These are phyloP conservation scores for Enteromius radiatus DNA, from an alignment of 2,797 vertebrate genomes.

Conservation along the genomic window DNA sequence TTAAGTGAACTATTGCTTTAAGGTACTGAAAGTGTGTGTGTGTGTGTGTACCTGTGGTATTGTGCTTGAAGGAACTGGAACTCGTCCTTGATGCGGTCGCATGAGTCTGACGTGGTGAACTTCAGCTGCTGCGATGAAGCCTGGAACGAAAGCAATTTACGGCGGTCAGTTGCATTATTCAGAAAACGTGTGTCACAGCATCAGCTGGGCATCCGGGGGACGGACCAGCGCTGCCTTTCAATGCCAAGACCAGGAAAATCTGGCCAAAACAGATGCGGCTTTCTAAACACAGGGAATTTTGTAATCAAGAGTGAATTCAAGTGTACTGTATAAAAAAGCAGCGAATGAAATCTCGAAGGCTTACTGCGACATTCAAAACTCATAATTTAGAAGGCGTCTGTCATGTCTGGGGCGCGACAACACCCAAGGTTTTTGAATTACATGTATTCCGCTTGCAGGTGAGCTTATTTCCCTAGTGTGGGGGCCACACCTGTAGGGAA, in stretches of 20 bases:
- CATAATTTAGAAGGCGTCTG: constrained; percentile 37
- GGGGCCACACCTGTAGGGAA: constrained; percentile 42
- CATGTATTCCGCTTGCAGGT: constrained; percentile 22
- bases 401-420: constrained; percentile 27
- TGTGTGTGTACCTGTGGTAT: constrained; percentile 89
- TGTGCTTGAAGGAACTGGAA: constrained; percentile 98
- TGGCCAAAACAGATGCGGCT: background rate
- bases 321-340: constrained; percentile 16
- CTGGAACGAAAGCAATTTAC: constrained; percentile 70
- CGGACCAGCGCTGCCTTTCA: background rate
- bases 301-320: constrained; percentile 43
- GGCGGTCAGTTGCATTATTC: constrained; percentile 52
- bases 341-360: constrained; percentile 15
- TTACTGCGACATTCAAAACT: constrained; percentile 33
- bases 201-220: constrained; percentile 26
- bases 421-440: constrained; percentile 41
- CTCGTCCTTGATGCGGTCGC: constrained; percentile 98
- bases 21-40: constrained; percentile 13
- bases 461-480: constrained; percentile 57
- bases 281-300: background rate
- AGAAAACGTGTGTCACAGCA: background rate
- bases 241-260: constrained; percentile 9
- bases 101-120: constrained; percentile 98
- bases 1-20: background rate
- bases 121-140: constrained; percentile 95